phyloP scores from a whole-genome alignment of 2,113 vertebrate species.

The Microcebus jonahi region DNA sequence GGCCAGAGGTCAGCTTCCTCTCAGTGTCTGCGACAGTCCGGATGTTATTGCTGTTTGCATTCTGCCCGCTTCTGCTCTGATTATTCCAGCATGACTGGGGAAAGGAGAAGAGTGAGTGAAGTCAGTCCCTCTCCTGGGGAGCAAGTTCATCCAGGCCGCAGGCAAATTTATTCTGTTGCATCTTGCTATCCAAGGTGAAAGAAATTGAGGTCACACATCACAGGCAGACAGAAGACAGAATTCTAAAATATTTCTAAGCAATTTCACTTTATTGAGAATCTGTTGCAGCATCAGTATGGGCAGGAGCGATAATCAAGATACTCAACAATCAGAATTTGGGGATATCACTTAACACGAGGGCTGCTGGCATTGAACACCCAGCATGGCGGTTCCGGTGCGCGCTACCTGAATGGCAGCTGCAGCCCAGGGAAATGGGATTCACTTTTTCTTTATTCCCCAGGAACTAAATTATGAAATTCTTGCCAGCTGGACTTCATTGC shows the following conservation, averaged over 20 bases:
- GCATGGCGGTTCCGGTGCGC: no score
- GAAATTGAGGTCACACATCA: conserved; percentile 31
- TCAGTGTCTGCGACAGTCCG: neutral
- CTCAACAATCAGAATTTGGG: neutral
- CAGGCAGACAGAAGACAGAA: neutral
- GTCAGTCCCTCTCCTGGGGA: neutral
- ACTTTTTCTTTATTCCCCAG: neutral
- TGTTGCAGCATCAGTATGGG: neutral
- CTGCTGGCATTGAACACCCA: neutral
- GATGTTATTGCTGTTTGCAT: neutral
- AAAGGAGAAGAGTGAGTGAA: neutral
- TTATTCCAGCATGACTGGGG: neutral
- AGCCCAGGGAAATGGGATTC: neutral
- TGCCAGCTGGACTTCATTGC: neutral
- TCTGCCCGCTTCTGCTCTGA: neutral
- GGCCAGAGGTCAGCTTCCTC: neutral
- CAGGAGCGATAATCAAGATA: neutral
- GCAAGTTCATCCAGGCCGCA: neutral
- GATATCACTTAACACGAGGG: neutral
- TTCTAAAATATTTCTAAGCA: neutral
- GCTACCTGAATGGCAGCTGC: neutral
- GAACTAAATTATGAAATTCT: conserved; percentile 17
- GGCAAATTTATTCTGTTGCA: conserved; percentile 50
- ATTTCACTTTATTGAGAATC: conserved; percentile 10
- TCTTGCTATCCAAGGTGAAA: conserved; percentile 48